These are phyloP conservation scores for Etheostoma cragini DNA, from an alignment of 2,113 vertebrate species.

Conservation along the genomic window DNA sequence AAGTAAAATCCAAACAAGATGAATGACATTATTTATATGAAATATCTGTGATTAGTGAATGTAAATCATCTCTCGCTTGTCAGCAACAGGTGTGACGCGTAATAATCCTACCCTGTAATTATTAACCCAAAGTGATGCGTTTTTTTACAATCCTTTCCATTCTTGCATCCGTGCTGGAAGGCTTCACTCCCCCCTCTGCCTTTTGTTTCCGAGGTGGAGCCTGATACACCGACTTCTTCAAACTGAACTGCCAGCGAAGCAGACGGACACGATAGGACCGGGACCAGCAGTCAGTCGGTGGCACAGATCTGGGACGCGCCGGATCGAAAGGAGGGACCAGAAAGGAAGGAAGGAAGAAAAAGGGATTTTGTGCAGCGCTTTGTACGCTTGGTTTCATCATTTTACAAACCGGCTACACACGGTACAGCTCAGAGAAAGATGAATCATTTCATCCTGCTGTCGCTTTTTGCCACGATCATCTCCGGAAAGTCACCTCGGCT, in stretches of 20 bases:
- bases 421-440: conserved; percentile 57
- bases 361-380: conserved; percentile 19
- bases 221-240: conserved; percentile 68
- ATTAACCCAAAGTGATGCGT: background rate
- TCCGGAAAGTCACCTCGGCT: conserved; percentile 83
- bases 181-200: conserved; percentile 33
- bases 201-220: conserved; percentile 80
- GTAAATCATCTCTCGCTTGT: background rate
- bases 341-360: conserved; percentile 25
- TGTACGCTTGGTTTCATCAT: background rate
- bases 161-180: conserved; percentile 10
- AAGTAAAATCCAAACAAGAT: background rate
- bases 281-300: conserved; percentile 49
- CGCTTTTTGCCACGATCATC: conserved; percentile 68
- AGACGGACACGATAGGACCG: conserved; percentile 51
- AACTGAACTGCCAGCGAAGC: conserved; percentile 52
- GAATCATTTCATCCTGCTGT: conserved; percentile 74
- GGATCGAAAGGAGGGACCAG: conserved; percentile 23
- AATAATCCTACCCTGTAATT: background rate
- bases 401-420: background rate
- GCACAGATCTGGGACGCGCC: conserved; percentile 54
- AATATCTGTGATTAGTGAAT: background rate
- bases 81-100: conserved; percentile 75
- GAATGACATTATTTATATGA: background rate
- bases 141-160: conserved; percentile 13